Evolutionary conservation across 2,113 vertebrate genomes (phyloP).

Genomic region (Pterocles orientalis): DNA sequence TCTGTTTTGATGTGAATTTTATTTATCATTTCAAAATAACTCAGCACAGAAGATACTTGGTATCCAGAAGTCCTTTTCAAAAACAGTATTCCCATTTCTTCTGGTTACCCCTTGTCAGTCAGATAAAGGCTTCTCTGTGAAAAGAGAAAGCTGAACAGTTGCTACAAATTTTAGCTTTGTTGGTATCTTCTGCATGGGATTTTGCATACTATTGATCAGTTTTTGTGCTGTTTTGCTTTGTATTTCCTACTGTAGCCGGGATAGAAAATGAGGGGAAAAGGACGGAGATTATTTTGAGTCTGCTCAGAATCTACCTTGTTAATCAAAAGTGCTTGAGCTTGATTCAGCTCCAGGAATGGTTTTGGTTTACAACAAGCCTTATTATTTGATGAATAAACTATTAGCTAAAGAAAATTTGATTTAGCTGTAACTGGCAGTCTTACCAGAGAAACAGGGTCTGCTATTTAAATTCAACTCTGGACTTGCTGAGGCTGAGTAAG

Average conservation of each 20-base stretch:
- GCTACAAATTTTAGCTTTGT: background rate
- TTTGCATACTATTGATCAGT: background rate
- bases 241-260: background rate
- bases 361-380: background rate
- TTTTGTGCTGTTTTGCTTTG: background rate
- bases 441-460: background rate
- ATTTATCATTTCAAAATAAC: slow-evolving; percentile 22
- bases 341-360: background rate
- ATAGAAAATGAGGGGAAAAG: background rate
- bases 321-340: background rate
- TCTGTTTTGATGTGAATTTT: slow-evolving; percentile 38
- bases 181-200: background rate
- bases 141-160: background rate
- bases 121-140: background rate
- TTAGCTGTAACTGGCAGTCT: background rate
- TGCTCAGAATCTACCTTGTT: background rate
- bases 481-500: background rate
- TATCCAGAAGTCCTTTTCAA: background rate
- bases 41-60: background rate
- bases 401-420: background rate
- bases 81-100: background rate
- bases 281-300: background rate
- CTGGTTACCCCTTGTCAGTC: background rate
- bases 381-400: background rate
- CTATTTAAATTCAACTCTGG: background rate